Percentiles rank a stretch among this genome's conserved stretches.
phyloP scores from a whole-genome alignment of 1,140 invertebrate species.

The Charaxes varanes region DNA sequence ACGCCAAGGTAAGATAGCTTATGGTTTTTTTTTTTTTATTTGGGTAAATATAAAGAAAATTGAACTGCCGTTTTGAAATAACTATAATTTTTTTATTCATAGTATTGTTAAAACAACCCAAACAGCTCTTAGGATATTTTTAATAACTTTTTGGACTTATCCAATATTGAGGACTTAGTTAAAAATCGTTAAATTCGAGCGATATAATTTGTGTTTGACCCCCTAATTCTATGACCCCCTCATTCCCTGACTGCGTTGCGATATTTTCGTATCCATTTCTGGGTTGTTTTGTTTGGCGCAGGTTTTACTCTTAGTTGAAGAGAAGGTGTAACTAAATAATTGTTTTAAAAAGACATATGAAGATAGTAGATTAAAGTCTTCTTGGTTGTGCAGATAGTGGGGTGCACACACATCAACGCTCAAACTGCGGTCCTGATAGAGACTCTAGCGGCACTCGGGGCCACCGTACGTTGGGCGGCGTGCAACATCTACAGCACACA shows the following conservation, averaged over 20 bases:
- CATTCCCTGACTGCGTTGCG: too few relatives aligned
- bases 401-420: constrained; percentile 98
- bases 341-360: background rate
- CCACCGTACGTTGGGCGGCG: constrained; percentile 94
- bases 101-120: too few relatives aligned
- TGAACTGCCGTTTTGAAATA: too few relatives aligned
- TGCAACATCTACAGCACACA: constrained; percentile 99
- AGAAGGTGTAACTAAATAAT: too few relatives aligned
- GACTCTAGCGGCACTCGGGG: constrained; percentile 91
- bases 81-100: too few relatives aligned
- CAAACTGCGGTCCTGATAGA: constrained; percentile 98
- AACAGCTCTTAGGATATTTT: too few relatives aligned
- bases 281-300: background rate
- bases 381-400: constrained; percentile 81
- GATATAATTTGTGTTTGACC: too few relatives aligned
- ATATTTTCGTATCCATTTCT: too few relatives aligned
- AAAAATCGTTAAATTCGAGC: too few relatives aligned
- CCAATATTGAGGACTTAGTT: too few relatives aligned
- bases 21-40: background rate
- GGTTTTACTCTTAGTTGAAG: background rate
- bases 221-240: too few relatives aligned
- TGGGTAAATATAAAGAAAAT: background rate
- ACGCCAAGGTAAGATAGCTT: constrained; percentile 81
- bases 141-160: too few relatives aligned
- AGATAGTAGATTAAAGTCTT: background rate